Evolutionary conservation across 2,888 invertebrate species (phyloP).

Genomic region (Pristionchus arcanus): DNA sequence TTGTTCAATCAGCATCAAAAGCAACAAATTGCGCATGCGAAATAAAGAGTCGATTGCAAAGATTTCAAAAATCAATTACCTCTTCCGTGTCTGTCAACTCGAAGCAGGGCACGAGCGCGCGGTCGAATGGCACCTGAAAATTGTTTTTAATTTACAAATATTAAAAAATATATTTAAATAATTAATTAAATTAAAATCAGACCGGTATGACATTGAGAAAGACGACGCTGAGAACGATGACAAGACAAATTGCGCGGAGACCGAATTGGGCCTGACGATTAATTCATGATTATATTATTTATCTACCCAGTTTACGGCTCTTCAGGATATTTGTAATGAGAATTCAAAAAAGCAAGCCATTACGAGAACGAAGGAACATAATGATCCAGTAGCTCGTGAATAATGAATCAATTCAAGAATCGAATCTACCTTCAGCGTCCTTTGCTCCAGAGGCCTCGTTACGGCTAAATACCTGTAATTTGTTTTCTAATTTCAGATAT

Average conservation of each 20-base stretch:
- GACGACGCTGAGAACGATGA: conserved; percentile 65
- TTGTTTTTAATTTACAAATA: not conserved
- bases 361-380: not conserved
- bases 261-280: conserved; percentile 76
- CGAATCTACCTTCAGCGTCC: conserved; percentile 68
- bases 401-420: too few species aligned
- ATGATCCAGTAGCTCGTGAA: too few species aligned
- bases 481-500: not conserved
- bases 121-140: conserved; percentile 51
- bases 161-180: not conserved
- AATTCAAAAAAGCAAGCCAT: too few species aligned
- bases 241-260: conserved; percentile 72
- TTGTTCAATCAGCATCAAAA: too few species aligned
- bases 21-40: too few species aligned
- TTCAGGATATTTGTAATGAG: too few species aligned
- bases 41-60: too few species aligned
- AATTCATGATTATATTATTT: too few species aligned
- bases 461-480: conserved; percentile 75
- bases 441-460: conserved; percentile 75
- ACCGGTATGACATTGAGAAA: conserved; percentile 66
- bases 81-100: conserved; percentile 15
- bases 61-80: too few species aligned
- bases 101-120: conserved; percentile 52
- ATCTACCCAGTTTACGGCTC: too few species aligned
- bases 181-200: not conserved